These are phyloP conservation scores for Sipha maydis DNA, from an alignment of 2,888 invertebrate species.

Conservation along the genomic window DNA sequence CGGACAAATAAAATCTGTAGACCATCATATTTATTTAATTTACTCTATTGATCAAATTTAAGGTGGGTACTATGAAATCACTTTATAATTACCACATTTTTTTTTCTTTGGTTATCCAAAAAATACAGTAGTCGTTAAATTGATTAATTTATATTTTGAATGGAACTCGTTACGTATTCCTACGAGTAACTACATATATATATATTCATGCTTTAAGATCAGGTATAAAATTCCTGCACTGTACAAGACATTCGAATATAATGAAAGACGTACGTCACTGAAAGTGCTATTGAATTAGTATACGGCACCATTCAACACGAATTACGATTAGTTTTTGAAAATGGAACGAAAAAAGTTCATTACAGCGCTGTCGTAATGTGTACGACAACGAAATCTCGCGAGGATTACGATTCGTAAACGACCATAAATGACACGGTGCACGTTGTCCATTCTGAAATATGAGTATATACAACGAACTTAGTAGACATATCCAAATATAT, in stretches of 20 bases:
- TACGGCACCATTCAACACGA: background rate
- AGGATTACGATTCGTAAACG: too few relatives aligned
- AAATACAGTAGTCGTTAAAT: background rate
- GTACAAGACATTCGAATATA: background rate
- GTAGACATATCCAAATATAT: too few relatives aligned
- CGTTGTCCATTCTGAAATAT: too few relatives aligned
- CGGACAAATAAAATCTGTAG: background rate
- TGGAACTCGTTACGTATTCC: background rate
- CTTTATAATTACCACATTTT: background rate
- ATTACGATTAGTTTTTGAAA: background rate
- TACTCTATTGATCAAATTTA: background rate
- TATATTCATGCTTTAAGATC: background rate
- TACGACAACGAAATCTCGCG: too few relatives aligned
- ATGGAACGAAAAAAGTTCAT: slow-evolving; percentile 16
- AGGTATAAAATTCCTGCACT: background rate
- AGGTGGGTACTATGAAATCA: background rate
- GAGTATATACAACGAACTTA: too few relatives aligned
- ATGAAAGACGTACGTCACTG: background rate
- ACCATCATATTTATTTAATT: background rate
- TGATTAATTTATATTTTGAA: background rate
- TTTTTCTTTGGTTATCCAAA: background rate
- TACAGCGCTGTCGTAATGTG: too few relatives aligned
- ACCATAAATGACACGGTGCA: too few relatives aligned
- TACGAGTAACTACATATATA: background rate
- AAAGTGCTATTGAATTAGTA: background rate